Evolutionary conservation across 2,888 invertebrate species (phyloP).

Genomic region (Eudemis profundana): DNA sequence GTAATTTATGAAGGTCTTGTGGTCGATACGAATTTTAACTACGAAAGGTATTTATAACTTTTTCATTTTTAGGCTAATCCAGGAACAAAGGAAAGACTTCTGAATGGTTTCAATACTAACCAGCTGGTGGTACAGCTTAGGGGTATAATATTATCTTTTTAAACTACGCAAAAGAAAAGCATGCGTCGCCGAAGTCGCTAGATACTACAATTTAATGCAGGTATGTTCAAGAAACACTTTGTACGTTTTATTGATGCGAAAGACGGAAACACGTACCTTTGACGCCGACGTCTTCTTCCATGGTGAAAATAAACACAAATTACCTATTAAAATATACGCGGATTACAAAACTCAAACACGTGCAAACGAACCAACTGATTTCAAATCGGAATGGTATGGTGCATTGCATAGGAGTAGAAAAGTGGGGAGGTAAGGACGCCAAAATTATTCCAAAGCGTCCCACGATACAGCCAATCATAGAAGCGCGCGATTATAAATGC

Average conservation of each 20-base stretch:
- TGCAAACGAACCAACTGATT: conserved; percentile 61
- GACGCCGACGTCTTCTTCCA: conserved; percentile 71
- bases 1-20: no score
- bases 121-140: background rate
- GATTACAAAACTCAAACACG: conserved; percentile 62
- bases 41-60: conserved; percentile 15
- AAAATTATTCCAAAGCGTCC: conserved; percentile 19
- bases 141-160: background rate
- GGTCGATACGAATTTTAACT: conserved; percentile 1
- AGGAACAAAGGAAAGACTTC: conserved; percentile 3
- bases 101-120: background rate
- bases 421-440: conserved; percentile 39
- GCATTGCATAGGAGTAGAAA: conserved; percentile 60
- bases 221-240: conserved; percentile 12
- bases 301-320: conserved; percentile 51
- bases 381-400: conserved; percentile 65
- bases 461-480: conserved; percentile 22
- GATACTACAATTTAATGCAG: conserved; percentile 16
- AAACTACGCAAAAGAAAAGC: conserved; percentile 29
- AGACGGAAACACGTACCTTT: conserved; percentile 60
- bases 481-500: conserved; percentile 16
- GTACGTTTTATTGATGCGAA: background rate
- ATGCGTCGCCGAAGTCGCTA: conserved; percentile 31
- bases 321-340: conserved; percentile 45
- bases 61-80: background rate